Conservation (phyloP, 1,140 invertebrate species). For the Acromyrmex heyeri region DNA sequence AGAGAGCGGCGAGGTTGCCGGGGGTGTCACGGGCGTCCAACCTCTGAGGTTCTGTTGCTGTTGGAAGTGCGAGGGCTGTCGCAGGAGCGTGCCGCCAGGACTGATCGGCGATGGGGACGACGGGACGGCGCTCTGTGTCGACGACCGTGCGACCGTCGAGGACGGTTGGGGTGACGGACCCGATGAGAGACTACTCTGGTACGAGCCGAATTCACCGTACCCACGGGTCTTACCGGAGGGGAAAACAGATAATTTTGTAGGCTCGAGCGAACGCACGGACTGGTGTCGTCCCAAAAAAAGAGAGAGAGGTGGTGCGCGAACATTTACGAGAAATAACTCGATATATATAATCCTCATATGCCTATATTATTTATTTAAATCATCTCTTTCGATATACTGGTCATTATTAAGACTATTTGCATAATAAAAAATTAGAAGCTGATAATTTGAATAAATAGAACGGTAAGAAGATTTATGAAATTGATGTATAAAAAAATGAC, state of each 20-base stretch:
- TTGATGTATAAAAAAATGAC: neutral
- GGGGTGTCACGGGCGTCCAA: conserved; percentile 82
- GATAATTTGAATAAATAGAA: neutral
- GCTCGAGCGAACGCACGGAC: conserved; percentile 31
- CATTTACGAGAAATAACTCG: neutral
- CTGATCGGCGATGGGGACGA: conserved; percentile 78
- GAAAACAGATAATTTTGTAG: conserved; percentile 74
- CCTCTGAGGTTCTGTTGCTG: conserved; percentile 75
- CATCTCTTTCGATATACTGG: neutral
- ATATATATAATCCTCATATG: neutral
- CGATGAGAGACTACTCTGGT: conserved; percentile 81
- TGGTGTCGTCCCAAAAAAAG: neutral
- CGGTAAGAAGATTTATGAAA: neutral
- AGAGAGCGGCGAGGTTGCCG: conserved; percentile 85
- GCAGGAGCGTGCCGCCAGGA: conserved; percentile 78
- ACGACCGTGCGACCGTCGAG: conserved; percentile 67
- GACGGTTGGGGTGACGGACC: conserved; percentile 78
- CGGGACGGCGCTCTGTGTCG: conserved; percentile 63
- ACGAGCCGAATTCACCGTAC: conserved; percentile 81
- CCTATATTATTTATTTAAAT: neutral
- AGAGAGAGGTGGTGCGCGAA: neutral
- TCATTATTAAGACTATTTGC: neutral
- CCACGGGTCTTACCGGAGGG: conserved; percentile 82
- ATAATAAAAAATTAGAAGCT: conserved; percentile 15
- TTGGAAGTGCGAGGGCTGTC: conserved; percentile 81